Conservation (phyloP, 2,113 vertebrate species). For the Numenius arquata region DNA sequence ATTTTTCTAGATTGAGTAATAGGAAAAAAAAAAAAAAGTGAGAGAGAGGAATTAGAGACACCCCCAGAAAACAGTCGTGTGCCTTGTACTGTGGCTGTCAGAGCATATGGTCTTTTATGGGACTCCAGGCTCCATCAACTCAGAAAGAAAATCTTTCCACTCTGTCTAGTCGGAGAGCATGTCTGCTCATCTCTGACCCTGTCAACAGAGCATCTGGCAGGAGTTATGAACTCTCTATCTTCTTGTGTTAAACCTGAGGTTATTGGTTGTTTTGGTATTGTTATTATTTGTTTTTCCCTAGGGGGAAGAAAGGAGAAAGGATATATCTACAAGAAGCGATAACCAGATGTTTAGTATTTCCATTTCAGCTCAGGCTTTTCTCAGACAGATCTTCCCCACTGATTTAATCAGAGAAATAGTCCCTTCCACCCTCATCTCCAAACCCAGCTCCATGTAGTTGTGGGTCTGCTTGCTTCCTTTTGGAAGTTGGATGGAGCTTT, state of each 20-base stretch:
- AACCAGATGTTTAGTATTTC: conserved; percentile 16
- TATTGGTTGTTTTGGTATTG: background rate
- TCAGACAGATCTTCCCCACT: background rate
- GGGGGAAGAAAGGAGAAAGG: background rate
- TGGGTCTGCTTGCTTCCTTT: background rate
- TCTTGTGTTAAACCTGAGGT: conserved; percentile 1
- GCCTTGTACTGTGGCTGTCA: background rate
- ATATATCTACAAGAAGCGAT: background rate
- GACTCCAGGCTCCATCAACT: background rate
- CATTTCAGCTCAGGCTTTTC: background rate
- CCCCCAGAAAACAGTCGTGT: background rate
- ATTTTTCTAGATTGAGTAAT: background rate
- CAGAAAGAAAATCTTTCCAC: background rate
- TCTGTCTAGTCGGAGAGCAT: background rate
- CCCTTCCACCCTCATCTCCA: background rate
- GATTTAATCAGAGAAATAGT: background rate
- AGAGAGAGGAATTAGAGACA: background rate
- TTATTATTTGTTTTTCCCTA: background rate
- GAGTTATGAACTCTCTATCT: conserved; percentile 23
- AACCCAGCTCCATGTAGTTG: background rate
- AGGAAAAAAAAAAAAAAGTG: background rate
- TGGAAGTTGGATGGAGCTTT: too few relatives aligned
- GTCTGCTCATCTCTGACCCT: background rate
- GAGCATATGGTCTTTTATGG: background rate
- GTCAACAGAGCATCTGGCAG: background rate